phyloP scores from a whole-genome alignment of 1,140 invertebrate genomes.

The Cheumatopsyche charites region DNA sequence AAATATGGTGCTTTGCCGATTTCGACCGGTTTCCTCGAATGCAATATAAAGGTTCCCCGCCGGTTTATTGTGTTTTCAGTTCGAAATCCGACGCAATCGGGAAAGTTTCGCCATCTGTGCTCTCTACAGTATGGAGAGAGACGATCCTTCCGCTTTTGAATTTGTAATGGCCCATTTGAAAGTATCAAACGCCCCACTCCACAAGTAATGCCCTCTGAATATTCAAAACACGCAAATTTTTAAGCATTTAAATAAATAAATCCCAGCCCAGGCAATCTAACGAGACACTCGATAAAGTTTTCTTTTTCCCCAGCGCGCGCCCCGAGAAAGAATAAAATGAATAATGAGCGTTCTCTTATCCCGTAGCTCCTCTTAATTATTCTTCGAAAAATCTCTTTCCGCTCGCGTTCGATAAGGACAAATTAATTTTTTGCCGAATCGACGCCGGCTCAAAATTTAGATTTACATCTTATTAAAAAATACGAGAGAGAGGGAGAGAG shows the following conservation, averaged over 20 bases:
- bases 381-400: conserved; percentile 15
- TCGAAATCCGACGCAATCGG: conserved; percentile 32
- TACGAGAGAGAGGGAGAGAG: no score
- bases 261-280: conserved; percentile 20
- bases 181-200: conserved; percentile 18
- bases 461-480: no score
- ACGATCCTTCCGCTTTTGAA: conserved; percentile 29
- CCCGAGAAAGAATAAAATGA: conserved; percentile 23
- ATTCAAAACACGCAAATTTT: conserved; percentile 34
- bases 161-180: conserved; percentile 36
- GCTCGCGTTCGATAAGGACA: neutral
- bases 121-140: neutral
- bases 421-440: conserved; percentile 16
- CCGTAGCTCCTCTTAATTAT: conserved; percentile 12
- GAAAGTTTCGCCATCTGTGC: conserved; percentile 35
- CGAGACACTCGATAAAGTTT: conserved; percentile 32
- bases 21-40: neutral
- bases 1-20: neutral
- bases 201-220: conserved; percentile 24
- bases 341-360: conserved; percentile 23
- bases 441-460: neutral
- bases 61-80: conserved; percentile 33
- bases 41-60: conserved; percentile 27
- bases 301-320: neutral
- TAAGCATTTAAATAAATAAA: conserved; percentile 35